Evolutionary conservation across 1,140 invertebrate genomes (phyloP).

Genomic region (Stenopsyche tienmushanensis): DNA sequence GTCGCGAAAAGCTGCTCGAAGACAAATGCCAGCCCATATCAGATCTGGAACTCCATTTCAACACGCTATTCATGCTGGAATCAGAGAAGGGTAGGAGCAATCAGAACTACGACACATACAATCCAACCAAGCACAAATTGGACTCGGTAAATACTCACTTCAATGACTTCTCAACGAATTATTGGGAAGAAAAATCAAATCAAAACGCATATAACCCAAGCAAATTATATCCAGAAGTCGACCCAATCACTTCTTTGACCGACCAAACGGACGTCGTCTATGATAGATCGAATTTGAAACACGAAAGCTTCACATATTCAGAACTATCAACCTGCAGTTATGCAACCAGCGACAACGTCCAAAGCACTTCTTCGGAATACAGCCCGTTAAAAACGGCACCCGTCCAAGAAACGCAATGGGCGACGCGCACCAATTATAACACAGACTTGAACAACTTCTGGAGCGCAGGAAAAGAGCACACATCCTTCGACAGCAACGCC

Average conservation of each 20-base stretch:
- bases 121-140: neutral
- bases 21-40: constrained; percentile 35
- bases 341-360: constrained; percentile 15
- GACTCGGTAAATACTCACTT: constrained; percentile 11
- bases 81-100: constrained; percentile 34
- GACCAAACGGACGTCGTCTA: neutral
- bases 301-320: constrained; percentile 32
- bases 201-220: neutral
- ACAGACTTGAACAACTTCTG: constrained; percentile 19
- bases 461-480: constrained; percentile 26
- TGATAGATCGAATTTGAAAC: neutral
- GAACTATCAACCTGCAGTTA: constrained; percentile 32
- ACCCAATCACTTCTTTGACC: no score
- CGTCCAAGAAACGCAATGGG: neutral
- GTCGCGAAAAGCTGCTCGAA: constrained; percentile 18
- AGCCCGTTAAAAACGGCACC: constrained; percentile 15
- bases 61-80: constrained; percentile 40
- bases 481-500: constrained; percentile 14
- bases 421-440: constrained; percentile 7
- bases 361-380: constrained; percentile 27
- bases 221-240: neutral
- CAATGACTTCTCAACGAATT: constrained; percentile 21
- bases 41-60: constrained; percentile 38
- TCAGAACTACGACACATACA: neutral
- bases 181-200: constrained; percentile 1